Percentiles rank a stretch among this genome's conserved stretches.
phyloP scores from a whole-genome alignment of 2,797 vertebrate species.

The Sebastes steindachneri region DNA sequence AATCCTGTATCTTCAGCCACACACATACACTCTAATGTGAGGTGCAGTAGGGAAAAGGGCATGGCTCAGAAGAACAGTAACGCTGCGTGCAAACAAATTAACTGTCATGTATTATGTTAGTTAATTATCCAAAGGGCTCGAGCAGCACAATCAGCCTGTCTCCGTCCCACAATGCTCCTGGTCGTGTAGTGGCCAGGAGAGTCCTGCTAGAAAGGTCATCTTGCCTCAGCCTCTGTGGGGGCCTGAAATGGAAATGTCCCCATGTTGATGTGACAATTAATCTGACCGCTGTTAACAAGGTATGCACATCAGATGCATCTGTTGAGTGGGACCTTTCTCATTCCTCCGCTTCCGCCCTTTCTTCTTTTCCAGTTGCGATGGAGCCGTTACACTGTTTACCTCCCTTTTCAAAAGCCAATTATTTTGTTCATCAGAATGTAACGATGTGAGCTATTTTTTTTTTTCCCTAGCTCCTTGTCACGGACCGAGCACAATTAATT shows the following conservation, averaged over 20 bases:
- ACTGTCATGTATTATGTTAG: conserved; percentile 55
- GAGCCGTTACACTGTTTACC: conserved; percentile 58
- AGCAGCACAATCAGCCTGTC: conserved; percentile 34
- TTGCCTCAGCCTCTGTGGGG: conserved; percentile 29
- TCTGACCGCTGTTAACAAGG: conserved; percentile 72
- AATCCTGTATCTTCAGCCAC: conserved; percentile 20
- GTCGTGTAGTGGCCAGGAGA: conserved; percentile 33
- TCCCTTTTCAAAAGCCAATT: conserved; percentile 69
- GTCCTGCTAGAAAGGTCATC: conserved; percentile 61
- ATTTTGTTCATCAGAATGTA: conserved; percentile 75
- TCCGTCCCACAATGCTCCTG: conserved; percentile 22
- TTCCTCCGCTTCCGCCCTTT: background rate
- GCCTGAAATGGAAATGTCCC: conserved; percentile 65
- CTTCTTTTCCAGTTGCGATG: conserved; percentile 26
- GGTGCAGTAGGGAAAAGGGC: conserved; percentile 6
- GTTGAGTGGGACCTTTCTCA: conserved; percentile 2
- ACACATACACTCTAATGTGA: conserved; percentile 26
- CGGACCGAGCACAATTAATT: conserved; percentile 68
- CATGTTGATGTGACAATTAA: conserved; percentile 69
- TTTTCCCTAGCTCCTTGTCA: conserved; percentile 34
- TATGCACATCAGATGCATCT: conserved; percentile 33
- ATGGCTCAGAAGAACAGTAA: background rate
- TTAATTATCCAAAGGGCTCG: conserved; percentile 51
- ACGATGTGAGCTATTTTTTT: conserved; percentile 48
- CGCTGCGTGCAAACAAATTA: conserved; percentile 45